A percentile compares a stretch with the other conserved stretches of the same genome.
Conservation (phyloP, 2,113 vertebrate genomes). For the Oryzias curvinotus region DNA sequence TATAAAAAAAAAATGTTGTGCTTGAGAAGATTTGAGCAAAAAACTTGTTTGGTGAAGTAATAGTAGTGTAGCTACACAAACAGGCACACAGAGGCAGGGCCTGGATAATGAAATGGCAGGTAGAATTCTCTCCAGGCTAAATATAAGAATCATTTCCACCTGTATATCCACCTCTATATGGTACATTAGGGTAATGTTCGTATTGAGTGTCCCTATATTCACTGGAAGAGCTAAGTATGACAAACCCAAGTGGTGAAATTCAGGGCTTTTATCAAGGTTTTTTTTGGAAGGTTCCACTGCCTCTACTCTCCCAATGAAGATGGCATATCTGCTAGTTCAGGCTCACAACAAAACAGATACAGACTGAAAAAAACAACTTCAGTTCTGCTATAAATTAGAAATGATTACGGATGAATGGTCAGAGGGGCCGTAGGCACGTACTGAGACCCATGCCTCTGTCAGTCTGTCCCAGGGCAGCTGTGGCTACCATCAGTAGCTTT, state of each 20-base stretch:
- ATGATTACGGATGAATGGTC: too few species aligned
- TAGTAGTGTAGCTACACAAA: background rate
- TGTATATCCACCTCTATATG: constrained; percentile 14
- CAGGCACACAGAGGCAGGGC: background rate
- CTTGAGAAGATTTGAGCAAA: background rate
- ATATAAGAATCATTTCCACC: constrained; percentile 13
- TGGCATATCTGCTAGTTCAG: constrained; percentile 51
- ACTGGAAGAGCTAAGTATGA: constrained; percentile 26
- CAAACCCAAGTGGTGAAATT: constrained; percentile 36
- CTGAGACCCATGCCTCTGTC: too few species aligned
- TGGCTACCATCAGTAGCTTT: too few species aligned
- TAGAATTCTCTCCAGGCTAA: constrained; percentile 13
- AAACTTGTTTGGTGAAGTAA: background rate
- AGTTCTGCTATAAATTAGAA: too few species aligned
- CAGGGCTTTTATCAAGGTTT: constrained; percentile 42
- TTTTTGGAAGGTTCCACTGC: constrained; percentile 53
- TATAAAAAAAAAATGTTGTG: background rate
- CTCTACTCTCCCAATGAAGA: constrained; percentile 26
- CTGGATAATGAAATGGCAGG: background rate
- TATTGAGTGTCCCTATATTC: constrained; percentile 29
- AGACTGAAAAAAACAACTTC: background rate
- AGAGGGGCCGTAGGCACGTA: too few species aligned
- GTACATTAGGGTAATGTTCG: constrained; percentile 34
- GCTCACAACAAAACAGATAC: constrained; percentile 22
- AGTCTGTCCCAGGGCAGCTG: too few species aligned